phyloP scores from a whole-genome alignment of 2,797 vertebrate species.

The Xiphorhynchus erythropygius region DNA sequence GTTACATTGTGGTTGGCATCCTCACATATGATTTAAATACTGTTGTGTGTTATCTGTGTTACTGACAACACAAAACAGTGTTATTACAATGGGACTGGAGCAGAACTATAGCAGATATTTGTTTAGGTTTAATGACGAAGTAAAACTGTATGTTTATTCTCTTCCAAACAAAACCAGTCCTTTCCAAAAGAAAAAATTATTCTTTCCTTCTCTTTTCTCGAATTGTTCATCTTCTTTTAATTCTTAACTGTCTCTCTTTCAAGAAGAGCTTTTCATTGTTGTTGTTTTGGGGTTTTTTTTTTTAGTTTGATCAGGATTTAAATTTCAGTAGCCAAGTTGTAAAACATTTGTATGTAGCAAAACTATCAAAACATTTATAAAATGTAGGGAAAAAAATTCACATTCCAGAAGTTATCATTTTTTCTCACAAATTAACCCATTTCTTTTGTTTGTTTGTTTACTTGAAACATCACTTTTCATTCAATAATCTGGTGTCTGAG shows the following conservation, averaged over 20 bases:
- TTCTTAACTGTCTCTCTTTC: neutral
- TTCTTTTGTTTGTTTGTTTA: neutral
- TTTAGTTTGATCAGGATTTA: neutral
- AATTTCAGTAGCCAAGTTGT: neutral
- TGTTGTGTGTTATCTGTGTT: neutral
- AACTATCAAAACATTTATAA: neutral
- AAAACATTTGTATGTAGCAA: neutral
- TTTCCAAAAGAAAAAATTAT: neutral
- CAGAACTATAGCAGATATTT: neutral
- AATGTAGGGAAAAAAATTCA: neutral
- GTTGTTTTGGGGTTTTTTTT: neutral
- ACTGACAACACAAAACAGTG: neutral
- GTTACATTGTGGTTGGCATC: neutral
- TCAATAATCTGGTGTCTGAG: neutral
- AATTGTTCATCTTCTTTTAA: neutral
- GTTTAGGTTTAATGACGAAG: neutral
- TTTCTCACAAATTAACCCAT: neutral
- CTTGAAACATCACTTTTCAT: neutral
- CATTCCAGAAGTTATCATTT: neutral
- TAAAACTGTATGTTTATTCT: neutral
- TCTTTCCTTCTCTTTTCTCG: neutral
- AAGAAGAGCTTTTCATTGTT: fast-evolving
- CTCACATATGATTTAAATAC: neutral
- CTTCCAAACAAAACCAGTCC: neutral
- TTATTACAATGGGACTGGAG: neutral